Evolutionary conservation across 2,797 vertebrate genomes (phyloP).

Genomic region (Myripristis jacobus): DNA sequence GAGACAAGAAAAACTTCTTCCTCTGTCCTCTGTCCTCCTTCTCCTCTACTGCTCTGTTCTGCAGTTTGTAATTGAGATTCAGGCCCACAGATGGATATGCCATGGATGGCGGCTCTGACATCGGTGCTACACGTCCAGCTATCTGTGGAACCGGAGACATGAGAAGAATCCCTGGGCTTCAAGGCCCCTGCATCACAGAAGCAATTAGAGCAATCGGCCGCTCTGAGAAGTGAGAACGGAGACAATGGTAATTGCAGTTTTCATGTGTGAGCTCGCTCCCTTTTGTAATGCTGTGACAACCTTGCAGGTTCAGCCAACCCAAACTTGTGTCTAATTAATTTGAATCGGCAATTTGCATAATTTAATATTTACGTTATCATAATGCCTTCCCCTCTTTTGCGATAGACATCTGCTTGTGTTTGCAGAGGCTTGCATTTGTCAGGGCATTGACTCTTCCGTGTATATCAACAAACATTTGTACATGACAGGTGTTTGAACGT

Average conservation of each 20-base stretch:
- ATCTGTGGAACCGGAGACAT: slow-evolving; percentile 47
- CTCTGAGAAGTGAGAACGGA: slow-evolving; percentile 47
- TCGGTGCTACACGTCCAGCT: slow-evolving; percentile 54
- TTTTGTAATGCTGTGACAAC: slow-evolving; percentile 58
- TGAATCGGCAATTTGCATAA: slow-evolving; percentile 73
- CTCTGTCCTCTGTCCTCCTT: neutral
- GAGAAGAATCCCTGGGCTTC: slow-evolving; percentile 54
- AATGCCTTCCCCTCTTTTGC: slow-evolving; percentile 50
- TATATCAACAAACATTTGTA: slow-evolving; percentile 30
- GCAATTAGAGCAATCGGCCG: slow-evolving; percentile 66
- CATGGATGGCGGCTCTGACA: slow-evolving; percentile 58
- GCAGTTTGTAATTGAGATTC: slow-evolving; percentile 66
- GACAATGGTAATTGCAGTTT: slow-evolving; percentile 66
- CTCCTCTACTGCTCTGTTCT: slow-evolving; percentile 32
- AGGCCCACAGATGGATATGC: slow-evolving; percentile 64
- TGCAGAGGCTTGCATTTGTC: slow-evolving; percentile 43
- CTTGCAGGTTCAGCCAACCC: slow-evolving; percentile 67
- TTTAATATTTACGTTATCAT: slow-evolving; percentile 72
- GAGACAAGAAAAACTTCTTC: too few relatives aligned
- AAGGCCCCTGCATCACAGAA: slow-evolving; percentile 37
- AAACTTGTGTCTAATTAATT: slow-evolving; percentile 75
- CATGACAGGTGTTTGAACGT: slow-evolving; percentile 22
- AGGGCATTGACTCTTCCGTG: slow-evolving; percentile 32
- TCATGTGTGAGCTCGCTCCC: slow-evolving; percentile 34
- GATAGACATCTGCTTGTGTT: slow-evolving; percentile 64